These are phyloP conservation scores for Hyla sarda DNA, from an alignment of 2,113 vertebrate species.

Conservation along the genomic window DNA sequence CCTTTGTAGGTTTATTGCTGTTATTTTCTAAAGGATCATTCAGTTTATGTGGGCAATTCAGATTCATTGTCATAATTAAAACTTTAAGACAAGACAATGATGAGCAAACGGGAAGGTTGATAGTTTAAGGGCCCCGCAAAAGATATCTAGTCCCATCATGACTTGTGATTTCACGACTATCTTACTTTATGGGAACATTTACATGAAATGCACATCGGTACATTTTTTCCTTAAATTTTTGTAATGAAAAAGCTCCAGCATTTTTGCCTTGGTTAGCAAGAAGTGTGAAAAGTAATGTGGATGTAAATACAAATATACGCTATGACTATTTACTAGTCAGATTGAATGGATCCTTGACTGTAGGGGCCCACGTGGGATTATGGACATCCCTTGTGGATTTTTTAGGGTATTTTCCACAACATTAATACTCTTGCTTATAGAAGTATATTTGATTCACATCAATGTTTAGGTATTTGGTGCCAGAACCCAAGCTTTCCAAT, in stretches of 20 bases:
- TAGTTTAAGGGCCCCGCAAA: background rate
- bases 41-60: background rate
- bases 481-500: too few relatives aligned
- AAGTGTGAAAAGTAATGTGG: too few relatives aligned
- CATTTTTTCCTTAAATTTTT: background rate
- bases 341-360: too few relatives aligned
- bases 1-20: background rate
- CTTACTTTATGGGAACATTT: background rate
- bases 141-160: background rate
- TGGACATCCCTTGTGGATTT: too few relatives aligned
- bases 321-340: too few relatives aligned
- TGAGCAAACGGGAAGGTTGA: background rate
- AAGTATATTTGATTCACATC: too few relatives aligned
- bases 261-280: background rate
- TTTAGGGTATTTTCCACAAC: too few relatives aligned
- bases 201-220: background rate
- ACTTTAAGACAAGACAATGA: slow-evolving; percentile 21
- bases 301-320: too few relatives aligned
- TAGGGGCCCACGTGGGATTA: too few relatives aligned
- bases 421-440: too few relatives aligned
- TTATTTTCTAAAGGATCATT: background rate
- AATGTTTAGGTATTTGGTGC: too few relatives aligned
- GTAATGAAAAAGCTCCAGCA: background rate
- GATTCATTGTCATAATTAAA: slow-evolving; percentile 2
- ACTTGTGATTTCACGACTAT: background rate